Evolutionary conservation across 2,888 invertebrate species (phyloP), one percentile per base, ranked within the genome.

Genomic region (Drosophila subquinaria): DNA sequence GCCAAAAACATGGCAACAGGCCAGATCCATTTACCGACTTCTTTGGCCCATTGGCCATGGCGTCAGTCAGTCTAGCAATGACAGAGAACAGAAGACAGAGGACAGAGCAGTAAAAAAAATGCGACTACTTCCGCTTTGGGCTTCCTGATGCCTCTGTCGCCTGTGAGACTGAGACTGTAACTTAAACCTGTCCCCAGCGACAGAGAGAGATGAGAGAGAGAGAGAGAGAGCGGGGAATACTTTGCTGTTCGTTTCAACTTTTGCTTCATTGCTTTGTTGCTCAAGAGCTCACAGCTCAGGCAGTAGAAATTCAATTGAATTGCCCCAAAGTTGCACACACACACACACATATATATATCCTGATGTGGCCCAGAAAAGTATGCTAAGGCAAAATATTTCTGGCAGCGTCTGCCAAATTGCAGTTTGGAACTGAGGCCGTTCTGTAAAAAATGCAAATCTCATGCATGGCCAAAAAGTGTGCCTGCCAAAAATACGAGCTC

Each of bases 401-500:
- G 76, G 68, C 81, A 73, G 63, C 56, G 51, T 13, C 68, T 71
- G 81, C 83, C 78, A 83, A 84, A 81, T 79, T 81, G 84, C 81
- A 63, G 73, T 51, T 73, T 64, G 53, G 53, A 23, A 48, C 57
- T 35, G 56, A 47, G 30, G 45, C 20, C 48, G 43, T 38, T 51
- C 75, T 64, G 73, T 78, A 78, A 83, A 83, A 86, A 88, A 86
- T 86, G 84, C 81, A 86, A 86, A 88, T 82, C 82, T 86, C 87
- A 82, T 87, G 87, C 87, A 88, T 87, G 82, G 71, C 80, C 65
- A 61, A 40, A 47, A 47, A 73, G 30, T 72, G 76, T 64, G 73
- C 67, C 66, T 79, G 81, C 81, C 82, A 76, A 87, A 84, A 84
- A 78, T 82, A 79, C 67, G 65, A 62, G 69, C 51, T 45, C 35